Evolutionary conservation across 2,888 invertebrate genomes (phyloP), one percentile per base, ranked within the genome.

Genomic region (Ennomos erosarius): DNA sequence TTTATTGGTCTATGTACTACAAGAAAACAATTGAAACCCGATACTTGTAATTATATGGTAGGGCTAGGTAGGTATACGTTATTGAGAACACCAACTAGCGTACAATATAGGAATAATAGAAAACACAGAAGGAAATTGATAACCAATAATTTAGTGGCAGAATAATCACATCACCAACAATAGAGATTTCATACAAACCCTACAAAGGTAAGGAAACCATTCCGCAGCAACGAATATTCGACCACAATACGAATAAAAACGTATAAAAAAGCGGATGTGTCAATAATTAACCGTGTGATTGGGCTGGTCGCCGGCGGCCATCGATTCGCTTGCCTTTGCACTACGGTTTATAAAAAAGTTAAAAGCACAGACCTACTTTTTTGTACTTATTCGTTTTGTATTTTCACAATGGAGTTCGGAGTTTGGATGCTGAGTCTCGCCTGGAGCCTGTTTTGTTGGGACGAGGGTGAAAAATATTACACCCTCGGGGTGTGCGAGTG

Each of bases 281-380:
- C 90, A 88, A 90, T 91, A 90, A 91, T 91, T 91, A 90, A 88
- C 90, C 47, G 59, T 85, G 85, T 83, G 90, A 90, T 87, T 83
- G 75, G 77, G 80, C 80, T 67, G 74, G 77, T 78, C 75, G 89
- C 90, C 87, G 78, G 75, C 81, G 88, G 90, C 87, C 84, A 86
- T 87, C 85, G 85, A 85, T 83, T 79, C 79, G 39, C 6, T 50
- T 26, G 26, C 33, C 39, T 48, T 48, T 50, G 45, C 54, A 46
- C 55, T 60, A 55, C 47, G 76, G 82, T 78, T 82, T 84, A 81
- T 84, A 80, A 81, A 78, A 82, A 84, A 84, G 80, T 79, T 49
- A 59, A 54, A 36, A 45, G 40, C 26, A 79, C 62, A 72, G 70
- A 48, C 48, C 33, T 65, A 66, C 33, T 40, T 35, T 43, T 13